Conservation (phyloP, 2,797 vertebrate genomes). For the Scomberomorus guttatus region DNA sequence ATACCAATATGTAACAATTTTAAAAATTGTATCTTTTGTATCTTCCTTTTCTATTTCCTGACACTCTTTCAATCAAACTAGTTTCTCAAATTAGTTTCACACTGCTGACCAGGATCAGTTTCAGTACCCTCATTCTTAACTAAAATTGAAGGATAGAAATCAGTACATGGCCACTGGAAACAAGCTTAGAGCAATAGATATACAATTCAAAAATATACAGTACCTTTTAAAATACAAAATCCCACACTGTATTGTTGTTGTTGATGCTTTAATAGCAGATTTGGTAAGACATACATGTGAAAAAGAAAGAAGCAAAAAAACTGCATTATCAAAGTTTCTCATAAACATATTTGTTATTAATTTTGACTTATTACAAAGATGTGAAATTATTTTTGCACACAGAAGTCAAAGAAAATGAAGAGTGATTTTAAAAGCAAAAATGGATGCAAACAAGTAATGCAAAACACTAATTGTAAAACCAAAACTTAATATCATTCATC, state of each 20-base stretch:
- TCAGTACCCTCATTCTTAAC: too few species aligned
- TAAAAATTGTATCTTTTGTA: too few species aligned
- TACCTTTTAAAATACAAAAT: neutral
- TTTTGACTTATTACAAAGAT: neutral
- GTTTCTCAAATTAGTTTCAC: too few species aligned
- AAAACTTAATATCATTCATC: neutral
- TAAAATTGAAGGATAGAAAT: too few species aligned
- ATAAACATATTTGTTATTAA: neutral
- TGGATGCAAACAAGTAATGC: neutral
- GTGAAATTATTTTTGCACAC: neutral
- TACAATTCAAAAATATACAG: too few species aligned
- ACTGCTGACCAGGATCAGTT: too few species aligned
- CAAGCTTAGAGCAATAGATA: too few species aligned
- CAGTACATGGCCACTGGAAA: too few species aligned
- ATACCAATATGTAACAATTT: too few species aligned
- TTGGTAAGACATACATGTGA: neutral
- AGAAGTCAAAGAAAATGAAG: neutral
- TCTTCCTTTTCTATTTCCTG: too few species aligned
- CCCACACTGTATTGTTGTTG: neutral
- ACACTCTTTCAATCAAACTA: too few species aligned
- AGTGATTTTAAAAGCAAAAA: too few species aligned
- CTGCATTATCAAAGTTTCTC: neutral
- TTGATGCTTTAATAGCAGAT: conserved; percentile 4
- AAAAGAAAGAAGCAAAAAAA: neutral
- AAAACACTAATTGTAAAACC: neutral